Base-by-base conservation (phyloP, 2,113 vertebrate genomes). In the Athene noctua region DNA sequence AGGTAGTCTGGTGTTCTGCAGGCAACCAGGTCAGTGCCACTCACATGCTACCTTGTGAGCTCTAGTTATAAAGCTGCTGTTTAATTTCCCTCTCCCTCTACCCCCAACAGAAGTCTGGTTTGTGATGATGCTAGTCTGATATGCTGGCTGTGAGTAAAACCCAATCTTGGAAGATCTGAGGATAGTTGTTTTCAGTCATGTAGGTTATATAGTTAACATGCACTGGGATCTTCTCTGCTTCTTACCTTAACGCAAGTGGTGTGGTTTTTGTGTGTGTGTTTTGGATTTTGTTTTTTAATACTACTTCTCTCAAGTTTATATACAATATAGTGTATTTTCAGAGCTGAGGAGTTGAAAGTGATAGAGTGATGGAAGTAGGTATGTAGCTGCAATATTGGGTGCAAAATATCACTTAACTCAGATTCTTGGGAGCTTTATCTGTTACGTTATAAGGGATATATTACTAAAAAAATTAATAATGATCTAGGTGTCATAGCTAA, bases 11-110 rank as follows among this genome's bases (percentile, higher is more conserved):
- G 29, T 34, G 38, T 26, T 52, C 42, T 21, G 9, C 0, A 2
- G 22, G 36, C 11, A 61, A 8, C 27, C 2, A 1, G 1, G 9
- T 42, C 10, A 20, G 20, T 32, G 32, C 51, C 15, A 10, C 19
- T 51, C 20, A 14, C 10, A 2, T 1, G 2, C 7, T 5, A 13
- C 32, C 29, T 38, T 0, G 0, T 78, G 75, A 62, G 42, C 32
- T 77, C 16, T 54, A 29, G 20, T 27, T 73, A 22, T 19, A 44
- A 55, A 67, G 27, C 27, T 61, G 27, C 4, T 22, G 11, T 61
- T 85, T 77, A 15, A 23, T 46, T 77, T 95, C 54, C 27, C 15
- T 49, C 8, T 94, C 49, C 27, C 15, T 49, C 8, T 51, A 14
- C 6, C 8, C 30, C 23, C 10, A 46, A 58, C 4, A 44, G 57